Conservation (phyloP, 2,113 vertebrate genomes). For the Sialia sialis region DNA sequence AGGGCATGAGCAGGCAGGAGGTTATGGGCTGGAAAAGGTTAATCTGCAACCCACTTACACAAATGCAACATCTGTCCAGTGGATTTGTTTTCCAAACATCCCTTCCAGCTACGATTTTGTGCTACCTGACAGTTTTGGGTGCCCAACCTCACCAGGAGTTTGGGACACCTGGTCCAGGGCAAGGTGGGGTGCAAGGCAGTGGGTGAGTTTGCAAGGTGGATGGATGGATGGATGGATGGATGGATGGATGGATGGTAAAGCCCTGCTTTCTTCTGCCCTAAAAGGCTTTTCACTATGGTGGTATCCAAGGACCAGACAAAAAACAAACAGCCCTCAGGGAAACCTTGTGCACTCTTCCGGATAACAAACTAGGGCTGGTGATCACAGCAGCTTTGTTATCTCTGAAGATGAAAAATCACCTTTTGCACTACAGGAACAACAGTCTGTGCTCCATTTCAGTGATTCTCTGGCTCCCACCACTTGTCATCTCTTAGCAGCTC, state of each 20-base stretch:
- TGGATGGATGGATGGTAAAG: not conserved
- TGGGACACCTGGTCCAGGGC: not conserved
- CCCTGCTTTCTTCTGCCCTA: not conserved
- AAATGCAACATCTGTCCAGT: not conserved
- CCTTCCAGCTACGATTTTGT: not conserved
- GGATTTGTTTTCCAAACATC: not conserved
- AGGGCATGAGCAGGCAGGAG: not conserved
- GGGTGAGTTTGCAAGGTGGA: not conserved
- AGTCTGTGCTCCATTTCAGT: not conserved
- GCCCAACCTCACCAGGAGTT: not conserved
- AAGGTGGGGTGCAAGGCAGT: fast-evolving
- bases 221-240: not conserved
- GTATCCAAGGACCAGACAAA: not conserved
- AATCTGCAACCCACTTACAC: not conserved
- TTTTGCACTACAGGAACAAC: not conserved
- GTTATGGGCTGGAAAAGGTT: too few relatives aligned
- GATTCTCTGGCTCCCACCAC: not conserved
- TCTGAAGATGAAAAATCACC: not conserved
- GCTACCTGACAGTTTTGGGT: not conserved
- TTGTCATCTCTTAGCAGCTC: not conserved
- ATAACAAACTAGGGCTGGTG: fast-evolving
- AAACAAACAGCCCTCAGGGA: not conserved
- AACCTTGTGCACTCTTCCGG: not conserved
- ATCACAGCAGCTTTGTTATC: not conserved
- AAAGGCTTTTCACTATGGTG: not conserved